Evolutionary conservation across 2,113 vertebrate genomes (phyloP), one percentile per base, ranked within the genome.

Genomic region (Grus americana): DNA sequence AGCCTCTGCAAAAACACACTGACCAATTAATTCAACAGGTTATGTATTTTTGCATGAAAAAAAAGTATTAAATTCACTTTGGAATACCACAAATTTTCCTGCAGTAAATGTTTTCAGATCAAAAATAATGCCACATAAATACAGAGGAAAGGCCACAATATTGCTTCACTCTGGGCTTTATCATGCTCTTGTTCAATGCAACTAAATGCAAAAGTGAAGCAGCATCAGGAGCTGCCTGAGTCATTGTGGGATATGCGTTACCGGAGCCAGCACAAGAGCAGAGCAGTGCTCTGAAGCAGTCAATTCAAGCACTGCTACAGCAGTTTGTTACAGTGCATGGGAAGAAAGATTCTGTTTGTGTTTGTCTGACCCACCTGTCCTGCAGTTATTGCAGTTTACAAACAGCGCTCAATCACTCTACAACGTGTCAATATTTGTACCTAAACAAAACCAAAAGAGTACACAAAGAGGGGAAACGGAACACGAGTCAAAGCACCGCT

Each of bases 111-210:
- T 32, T 50, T 76, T 38, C 47, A 47, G 11, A 6, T 4, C 11
- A 65, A 38, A 38, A 34, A 3, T 0, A 0, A 50, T 0, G 1
- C 10, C 4, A 44, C 2, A 8, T 65, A 34, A 66, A 52, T 4
- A n/a, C 9, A 58, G 27, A 29, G 30, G 4, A 49, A 82, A 55
- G 4, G 32, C 4, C 38, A 24, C 24, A 22, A 26, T 1, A 22
- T 0, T 8, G 44, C 34, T 54, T 47, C 3, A 2, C 32, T 27
- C 20, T 1, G 8, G n/a, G 21, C 27, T 88, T 82, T 12, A 27
- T 2, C 4, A 1, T 29, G 34, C 65, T 16, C 13, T 32, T 15
- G 15, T 4, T 82, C n/a, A 23, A 16, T 18, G 2, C 15, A 7
- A 16, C 40, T n/a, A 62, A 30, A 47, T 0, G 46, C 34, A 27